These are phyloP conservation scores for Acropora yongei DNA, from an alignment of 64 coral and sea anemone genomes.

Conservation along the genomic window DNA sequence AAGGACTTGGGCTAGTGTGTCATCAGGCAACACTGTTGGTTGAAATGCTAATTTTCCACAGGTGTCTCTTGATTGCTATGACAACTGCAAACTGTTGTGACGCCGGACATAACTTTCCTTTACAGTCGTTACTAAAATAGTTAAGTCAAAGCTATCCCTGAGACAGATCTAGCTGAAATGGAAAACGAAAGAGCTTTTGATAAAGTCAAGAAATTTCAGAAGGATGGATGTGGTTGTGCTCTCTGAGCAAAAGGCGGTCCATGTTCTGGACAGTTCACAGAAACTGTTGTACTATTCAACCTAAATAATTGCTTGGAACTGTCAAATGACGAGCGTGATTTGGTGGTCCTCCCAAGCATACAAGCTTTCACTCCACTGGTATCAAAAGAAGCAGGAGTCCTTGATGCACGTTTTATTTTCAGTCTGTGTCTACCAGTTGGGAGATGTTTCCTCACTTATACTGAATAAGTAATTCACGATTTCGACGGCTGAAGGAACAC, in stretches of 20 bases:
- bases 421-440: not conserved
- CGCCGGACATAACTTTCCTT: not conserved
- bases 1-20: not conserved
- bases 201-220: not conserved
- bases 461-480: conserved; percentile 19
- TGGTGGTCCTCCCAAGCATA: conserved; percentile 15
- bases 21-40: not conserved
- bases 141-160: not conserved
- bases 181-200: not conserved
- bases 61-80: not conserved
- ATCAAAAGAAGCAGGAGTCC: conserved; percentile 23
- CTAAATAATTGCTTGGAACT: conserved; percentile 33
- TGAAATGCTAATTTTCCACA: not conserved
- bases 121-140: not conserved
- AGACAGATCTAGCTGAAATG: not conserved
- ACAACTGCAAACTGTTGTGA: not conserved
- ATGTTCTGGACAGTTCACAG: conserved; percentile 22
- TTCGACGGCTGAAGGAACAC: not conserved
- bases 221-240: conserved; percentile 17
- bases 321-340: conserved; percentile 27
- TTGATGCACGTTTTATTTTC: conserved; percentile 7
- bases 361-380: conserved; percentile 16
- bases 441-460: conserved; percentile 31
- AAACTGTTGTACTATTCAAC: not conserved
- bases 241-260: not conserved